Base-by-base conservation (phyloP, 2,113 vertebrate species). In the Solea solea region DNA sequence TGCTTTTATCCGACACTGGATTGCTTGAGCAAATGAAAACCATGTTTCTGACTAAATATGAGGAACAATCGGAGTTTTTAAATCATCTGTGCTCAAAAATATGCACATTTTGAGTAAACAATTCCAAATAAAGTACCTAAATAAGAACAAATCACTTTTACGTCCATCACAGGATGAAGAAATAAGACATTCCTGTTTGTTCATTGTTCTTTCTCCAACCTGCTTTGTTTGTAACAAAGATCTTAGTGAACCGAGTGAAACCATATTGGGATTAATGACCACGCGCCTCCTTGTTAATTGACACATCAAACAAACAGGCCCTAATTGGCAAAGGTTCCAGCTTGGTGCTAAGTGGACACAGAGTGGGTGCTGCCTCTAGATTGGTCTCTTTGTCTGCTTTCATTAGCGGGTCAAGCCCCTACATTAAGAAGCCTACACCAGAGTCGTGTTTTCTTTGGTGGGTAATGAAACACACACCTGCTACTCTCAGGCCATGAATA, bases 391-490 rank as follows among this genome's bases (percentile, higher is more conserved):
- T 94, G 84, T 93, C 76, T 89, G 80, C 83, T 88, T 89, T 90
- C 84, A 91, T 91, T 80, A 87, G 79, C 56, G 79, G 89, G 90
- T 93, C 87, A 90, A 90, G 85, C 71, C 84, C 83, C 74, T 80
- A 64, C 85, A 88, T 91, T 91, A 93, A 91, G 84, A 85, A 85
- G 79, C 71, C 80, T 71, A 66, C 82, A 84, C 68, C 52, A 76
- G 70, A 86, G 86, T 85, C 40, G 42, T 88, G 82, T 85, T 86
- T 88, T 88, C 84, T 85, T 91, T 80, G 83, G 71, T 53, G 66
- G 68, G 71, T 74, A 83, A 88, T 85, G 84, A 88, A 90, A 92
- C 83, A 88, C 88, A 91, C 92, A 94, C 93, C 93, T 94, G 92
- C 92, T 92, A 87, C 91, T 92, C 88, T 85, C 80, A 66, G 86